Evolutionary conservation across 2,888 invertebrate species (phyloP).

Genomic region (Eristalis tenax): DNA sequence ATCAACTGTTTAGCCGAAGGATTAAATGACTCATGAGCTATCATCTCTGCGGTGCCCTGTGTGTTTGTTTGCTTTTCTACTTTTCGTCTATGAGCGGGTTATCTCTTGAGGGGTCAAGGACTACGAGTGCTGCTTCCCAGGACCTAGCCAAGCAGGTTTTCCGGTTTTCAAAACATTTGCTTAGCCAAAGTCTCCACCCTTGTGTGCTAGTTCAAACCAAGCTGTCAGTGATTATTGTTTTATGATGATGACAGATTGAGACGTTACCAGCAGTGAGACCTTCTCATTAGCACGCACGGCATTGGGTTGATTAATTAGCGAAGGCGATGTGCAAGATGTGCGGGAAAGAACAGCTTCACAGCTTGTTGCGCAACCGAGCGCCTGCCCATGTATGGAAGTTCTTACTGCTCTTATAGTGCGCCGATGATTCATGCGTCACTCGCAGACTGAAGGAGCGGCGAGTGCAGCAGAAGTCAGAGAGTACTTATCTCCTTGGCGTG

Average conservation of each 20-base stretch:
- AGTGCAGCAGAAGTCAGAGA: slow-evolving; percentile 47
- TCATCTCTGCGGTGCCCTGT: slow-evolving; percentile 50
- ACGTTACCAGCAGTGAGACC: slow-evolving; percentile 17
- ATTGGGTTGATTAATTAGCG: slow-evolving; percentile 53
- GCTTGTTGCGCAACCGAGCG: slow-evolving; percentile 52
- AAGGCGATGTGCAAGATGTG: background rate
- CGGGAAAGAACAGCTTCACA: slow-evolving; percentile 4
- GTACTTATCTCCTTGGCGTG: slow-evolving; percentile 47
- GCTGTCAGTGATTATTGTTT: slow-evolving; percentile 63
- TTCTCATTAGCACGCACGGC: slow-evolving; percentile 52
- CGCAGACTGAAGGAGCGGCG: slow-evolving; percentile 5
- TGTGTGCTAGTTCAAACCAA: slow-evolving; percentile 66
- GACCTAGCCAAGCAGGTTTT: slow-evolving; percentile 49
- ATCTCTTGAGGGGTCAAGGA: slow-evolving; percentile 60
- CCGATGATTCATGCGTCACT: slow-evolving; percentile 55
- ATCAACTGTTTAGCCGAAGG: slow-evolving; percentile 61
- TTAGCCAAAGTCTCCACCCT: slow-evolving; percentile 11
- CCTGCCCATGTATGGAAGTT: slow-evolving; percentile 55
- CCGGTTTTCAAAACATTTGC: slow-evolving; percentile 53
- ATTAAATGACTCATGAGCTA: slow-evolving; percentile 64
- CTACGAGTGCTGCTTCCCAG: slow-evolving; percentile 56
- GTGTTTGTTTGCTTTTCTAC: slow-evolving; percentile 53
- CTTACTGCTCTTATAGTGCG: slow-evolving; percentile 21
- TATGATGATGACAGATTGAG: slow-evolving; percentile 64
- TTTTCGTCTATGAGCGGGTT: slow-evolving; percentile 35